These are phyloP conservation scores for Myotis vivesi DNA, from an alignment of 2,797 vertebrate genomes.

Conservation along the genomic window DNA sequence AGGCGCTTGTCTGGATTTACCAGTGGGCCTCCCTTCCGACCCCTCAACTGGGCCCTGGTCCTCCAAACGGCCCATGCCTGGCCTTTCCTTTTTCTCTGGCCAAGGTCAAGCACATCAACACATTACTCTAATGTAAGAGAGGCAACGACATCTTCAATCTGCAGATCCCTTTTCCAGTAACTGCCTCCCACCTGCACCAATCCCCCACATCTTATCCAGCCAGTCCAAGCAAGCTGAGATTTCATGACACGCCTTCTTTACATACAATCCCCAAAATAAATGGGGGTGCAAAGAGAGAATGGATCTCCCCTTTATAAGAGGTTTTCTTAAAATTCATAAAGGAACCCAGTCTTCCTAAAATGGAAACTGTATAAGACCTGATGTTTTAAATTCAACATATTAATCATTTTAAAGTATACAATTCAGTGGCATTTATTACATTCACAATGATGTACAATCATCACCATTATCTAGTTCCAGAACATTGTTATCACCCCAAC, in stretches of 20 bases:
- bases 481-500: not conserved
- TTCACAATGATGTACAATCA: not conserved
- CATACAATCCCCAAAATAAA: not conserved
- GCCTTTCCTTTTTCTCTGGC: not conserved
- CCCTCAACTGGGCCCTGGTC: not conserved
- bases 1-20: not conserved
- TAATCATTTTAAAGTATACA: not conserved
- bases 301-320: not conserved
- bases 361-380: not conserved
- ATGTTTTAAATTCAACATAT: not conserved
- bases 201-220: not conserved
- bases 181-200: rapidly evolving
- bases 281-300: not conserved
- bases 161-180: not conserved
- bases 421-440: not conserved
- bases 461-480: not conserved
- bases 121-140: not conserved
- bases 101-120: not conserved
- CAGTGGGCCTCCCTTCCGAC: not conserved
- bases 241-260: not conserved
- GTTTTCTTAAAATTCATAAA: not conserved
- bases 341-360: not conserved
- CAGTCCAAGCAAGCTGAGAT: not conserved
- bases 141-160: not conserved
- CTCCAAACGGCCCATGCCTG: not conserved